Conservation (phyloP, 2,888 invertebrate species). For the Dilophus febrilis region DNA sequence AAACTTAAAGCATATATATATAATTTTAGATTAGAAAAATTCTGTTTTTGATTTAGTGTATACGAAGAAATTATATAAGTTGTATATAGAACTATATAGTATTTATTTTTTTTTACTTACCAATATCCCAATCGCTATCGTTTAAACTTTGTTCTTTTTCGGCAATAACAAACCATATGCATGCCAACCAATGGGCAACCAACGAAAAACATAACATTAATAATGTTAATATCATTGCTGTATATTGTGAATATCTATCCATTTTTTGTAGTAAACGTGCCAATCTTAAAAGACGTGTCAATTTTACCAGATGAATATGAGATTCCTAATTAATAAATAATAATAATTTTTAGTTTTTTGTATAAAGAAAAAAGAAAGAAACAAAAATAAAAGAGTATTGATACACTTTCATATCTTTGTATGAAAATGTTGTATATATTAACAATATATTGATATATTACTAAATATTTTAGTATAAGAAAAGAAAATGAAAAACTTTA, state of each 20-base stretch:
- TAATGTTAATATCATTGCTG: constrained; percentile 81
- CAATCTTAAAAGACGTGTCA: constrained; percentile 74
- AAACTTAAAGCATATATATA: too few species aligned
- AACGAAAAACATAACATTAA: constrained; percentile 88
- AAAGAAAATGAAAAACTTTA: not conserved
- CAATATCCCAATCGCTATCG: constrained; percentile 59
- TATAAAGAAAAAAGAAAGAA: not conserved
- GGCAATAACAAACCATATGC: constrained; percentile 93
- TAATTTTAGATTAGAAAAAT: too few species aligned
- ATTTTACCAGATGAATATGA: constrained; percentile 81
- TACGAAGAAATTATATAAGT: too few species aligned
- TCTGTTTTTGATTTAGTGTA: too few species aligned
- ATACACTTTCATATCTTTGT: not conserved
- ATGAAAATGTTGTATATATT: not conserved
- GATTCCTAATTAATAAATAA: too few species aligned
- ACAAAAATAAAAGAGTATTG: not conserved
- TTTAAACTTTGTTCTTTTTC: constrained; percentile 61
- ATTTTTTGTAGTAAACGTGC: constrained; percentile 87
- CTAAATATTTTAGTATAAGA: not conserved
- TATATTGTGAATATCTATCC: constrained; percentile 92
- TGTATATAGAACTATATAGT: too few species aligned
- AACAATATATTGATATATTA: not conserved
- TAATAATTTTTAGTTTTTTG: too few species aligned
- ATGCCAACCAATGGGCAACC: constrained; percentile 92
- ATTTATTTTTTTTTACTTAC: constrained; percentile 34